A percentile compares a stretch with the other conserved stretches of the same genome.
These are phyloP conservation scores for Enteromius paludinosus DNA, from an alignment of 2,797 vertebrate genomes.

Conservation along the genomic window DNA sequence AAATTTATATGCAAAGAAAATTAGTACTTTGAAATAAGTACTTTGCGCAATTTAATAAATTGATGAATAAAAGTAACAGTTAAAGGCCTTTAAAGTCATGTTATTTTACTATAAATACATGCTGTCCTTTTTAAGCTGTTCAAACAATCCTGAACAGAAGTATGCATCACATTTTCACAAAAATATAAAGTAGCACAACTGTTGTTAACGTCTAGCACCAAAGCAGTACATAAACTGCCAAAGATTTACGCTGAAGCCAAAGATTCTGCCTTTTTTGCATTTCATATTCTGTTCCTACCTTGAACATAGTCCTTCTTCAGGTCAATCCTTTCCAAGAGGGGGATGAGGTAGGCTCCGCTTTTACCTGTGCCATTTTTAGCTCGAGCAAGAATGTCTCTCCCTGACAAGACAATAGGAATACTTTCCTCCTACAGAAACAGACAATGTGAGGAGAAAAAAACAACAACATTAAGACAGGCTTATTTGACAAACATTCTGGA, in stretches of 20 bases:
- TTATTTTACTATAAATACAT: background rate
- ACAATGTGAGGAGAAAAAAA: background rate
- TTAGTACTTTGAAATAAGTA: background rate
- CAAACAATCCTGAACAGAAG: background rate
- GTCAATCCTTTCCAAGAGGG: constrained; percentile 80
- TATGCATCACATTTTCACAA: background rate
- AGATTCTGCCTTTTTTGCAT: background rate
- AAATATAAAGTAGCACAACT: background rate
- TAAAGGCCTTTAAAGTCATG: background rate
- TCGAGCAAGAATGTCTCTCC: constrained; percentile 80
- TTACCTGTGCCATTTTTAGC: constrained; percentile 84
- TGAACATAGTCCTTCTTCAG: constrained; percentile 80
- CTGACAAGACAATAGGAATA: constrained; percentile 81
- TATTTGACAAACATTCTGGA: background rate
- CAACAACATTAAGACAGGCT: background rate
- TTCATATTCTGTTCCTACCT: constrained; percentile 63
- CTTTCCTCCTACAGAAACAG: constrained; percentile 76
- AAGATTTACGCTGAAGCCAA: background rate
- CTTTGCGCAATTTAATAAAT: background rate
- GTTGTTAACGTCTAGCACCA: background rate
- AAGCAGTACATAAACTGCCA: background rate
- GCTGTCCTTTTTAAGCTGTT: background rate
- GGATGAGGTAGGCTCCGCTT: constrained; percentile 84
- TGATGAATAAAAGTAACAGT: background rate
- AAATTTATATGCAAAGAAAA: too few species aligned